Evolutionary conservation across 2,113 vertebrate genomes (phyloP).

Genomic region (Clarias magur): DNA sequence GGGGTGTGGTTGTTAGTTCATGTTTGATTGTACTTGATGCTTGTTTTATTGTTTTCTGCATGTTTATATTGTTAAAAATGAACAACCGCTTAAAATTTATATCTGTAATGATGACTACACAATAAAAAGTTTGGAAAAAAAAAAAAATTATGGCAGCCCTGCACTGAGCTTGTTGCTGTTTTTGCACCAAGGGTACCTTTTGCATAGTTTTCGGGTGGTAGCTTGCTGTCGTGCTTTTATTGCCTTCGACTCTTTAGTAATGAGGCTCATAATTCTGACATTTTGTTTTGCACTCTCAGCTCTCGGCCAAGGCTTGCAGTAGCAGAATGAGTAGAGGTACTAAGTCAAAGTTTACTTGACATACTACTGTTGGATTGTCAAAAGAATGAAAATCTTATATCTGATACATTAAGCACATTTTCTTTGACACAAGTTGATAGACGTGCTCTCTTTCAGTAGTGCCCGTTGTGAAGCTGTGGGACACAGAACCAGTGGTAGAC

Average conservation of each 20-base stretch:
- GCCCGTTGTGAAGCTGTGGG: neutral
- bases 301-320: neutral
- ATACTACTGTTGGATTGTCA: neutral
- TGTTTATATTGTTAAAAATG: no score
- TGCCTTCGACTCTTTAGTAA: neutral
- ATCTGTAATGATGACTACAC: no score
- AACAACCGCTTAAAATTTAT: no score
- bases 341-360: neutral
- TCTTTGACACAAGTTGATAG: neutral
- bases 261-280: slow-evolving; percentile 14
- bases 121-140: no score
- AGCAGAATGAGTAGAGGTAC: neutral
- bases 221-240: neutral
- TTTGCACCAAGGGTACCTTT: neutral
- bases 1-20: no score
- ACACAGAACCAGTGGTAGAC: neutral
- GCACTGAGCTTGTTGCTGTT: neutral
- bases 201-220: neutral
- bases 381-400: neutral
- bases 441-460: neutral
- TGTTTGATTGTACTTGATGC: no score
- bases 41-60: no score
- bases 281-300: neutral
- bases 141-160: neutral
- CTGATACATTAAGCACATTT: neutral